Percentiles rank a stretch among this genome's conserved stretches.
These are phyloP conservation scores for Lepus americanus DNA, from an alignment of 2,113 vertebrate genomes.

Conservation along the genomic window DNA sequence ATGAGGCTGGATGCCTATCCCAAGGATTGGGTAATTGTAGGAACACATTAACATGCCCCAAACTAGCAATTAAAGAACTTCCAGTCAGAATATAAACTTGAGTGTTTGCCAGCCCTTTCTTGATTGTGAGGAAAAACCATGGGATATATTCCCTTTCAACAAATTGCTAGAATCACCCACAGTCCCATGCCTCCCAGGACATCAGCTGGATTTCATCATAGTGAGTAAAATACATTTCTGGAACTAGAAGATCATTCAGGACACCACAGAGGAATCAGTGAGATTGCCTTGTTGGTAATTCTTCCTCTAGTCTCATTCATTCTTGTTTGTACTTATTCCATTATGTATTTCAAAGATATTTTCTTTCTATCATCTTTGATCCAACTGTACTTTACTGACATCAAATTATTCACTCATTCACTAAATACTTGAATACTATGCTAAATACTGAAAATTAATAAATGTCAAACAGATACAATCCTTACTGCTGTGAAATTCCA, in stretches of 20 bases:
- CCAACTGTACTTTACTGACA: background rate
- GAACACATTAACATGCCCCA: background rate
- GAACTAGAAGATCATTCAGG: background rate
- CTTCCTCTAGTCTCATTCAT: background rate
- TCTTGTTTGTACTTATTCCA: background rate
- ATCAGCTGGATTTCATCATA: background rate
- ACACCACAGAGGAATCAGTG: background rate
- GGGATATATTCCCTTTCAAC: background rate
- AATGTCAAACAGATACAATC: background rate
- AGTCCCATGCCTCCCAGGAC: background rate
- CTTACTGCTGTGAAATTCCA: background rate
- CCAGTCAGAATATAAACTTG: background rate
- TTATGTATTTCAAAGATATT: background rate
- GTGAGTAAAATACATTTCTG: background rate
- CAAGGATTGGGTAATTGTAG: background rate
- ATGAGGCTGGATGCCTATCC: no score
- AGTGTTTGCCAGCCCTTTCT: background rate
- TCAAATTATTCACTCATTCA: background rate
- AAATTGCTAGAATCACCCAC: background rate
- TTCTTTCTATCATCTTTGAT: background rate
- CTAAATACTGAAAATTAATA: background rate
- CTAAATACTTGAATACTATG: background rate
- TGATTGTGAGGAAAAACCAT: background rate
- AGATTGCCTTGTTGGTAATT: background rate
- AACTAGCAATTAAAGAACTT: background rate